These are phyloP conservation scores for Syngnathus floridae DNA, from an alignment of 2,113 vertebrate species.

Conservation along the genomic window DNA sequence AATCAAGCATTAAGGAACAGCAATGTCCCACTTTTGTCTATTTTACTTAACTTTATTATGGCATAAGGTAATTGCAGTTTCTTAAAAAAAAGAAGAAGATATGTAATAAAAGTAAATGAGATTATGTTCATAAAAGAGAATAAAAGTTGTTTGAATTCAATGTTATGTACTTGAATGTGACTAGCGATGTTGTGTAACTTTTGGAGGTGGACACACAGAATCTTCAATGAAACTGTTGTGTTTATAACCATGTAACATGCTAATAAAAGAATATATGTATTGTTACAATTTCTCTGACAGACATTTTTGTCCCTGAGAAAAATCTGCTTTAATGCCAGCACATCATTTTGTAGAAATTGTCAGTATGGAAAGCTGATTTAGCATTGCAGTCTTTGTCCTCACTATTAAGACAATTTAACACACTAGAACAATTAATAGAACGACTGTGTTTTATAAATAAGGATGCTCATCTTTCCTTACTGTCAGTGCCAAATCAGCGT, in stretches of 20 bases:
- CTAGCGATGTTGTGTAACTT: conserved; percentile 44
- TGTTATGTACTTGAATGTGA: conserved; percentile 68
- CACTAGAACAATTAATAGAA: too few species aligned
- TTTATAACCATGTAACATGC: conserved; percentile 65
- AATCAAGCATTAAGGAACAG: conserved; percentile 43
- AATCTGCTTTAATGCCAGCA: neutral
- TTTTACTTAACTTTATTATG: conserved; percentile 55
- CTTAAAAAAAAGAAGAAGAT: conserved; percentile 55
- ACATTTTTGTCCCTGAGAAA: conserved; percentile 29
- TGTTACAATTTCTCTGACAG: conserved; percentile 48
- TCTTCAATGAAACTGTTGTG: conserved; percentile 51
- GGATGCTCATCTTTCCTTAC: too few species aligned
- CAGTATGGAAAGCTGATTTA: neutral
- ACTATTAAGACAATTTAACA: too few species aligned
- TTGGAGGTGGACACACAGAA: conserved; percentile 42
- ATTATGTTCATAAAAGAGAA: conserved; percentile 63
- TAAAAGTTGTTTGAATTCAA: conserved; percentile 70
- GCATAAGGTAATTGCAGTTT: conserved; percentile 57
- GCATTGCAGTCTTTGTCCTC: neutral
- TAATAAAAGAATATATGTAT: conserved; percentile 70
- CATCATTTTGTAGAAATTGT: neutral
- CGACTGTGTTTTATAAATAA: too few species aligned
- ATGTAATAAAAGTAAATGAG: conserved; percentile 62
- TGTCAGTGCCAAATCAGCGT: neutral
- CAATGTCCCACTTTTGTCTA: conserved; percentile 41